Evolutionary conservation across 2,113 vertebrate species (phyloP), one percentile per base, ranked within the genome.

Genomic region (Sminthopsis crassicaudata): DNA sequence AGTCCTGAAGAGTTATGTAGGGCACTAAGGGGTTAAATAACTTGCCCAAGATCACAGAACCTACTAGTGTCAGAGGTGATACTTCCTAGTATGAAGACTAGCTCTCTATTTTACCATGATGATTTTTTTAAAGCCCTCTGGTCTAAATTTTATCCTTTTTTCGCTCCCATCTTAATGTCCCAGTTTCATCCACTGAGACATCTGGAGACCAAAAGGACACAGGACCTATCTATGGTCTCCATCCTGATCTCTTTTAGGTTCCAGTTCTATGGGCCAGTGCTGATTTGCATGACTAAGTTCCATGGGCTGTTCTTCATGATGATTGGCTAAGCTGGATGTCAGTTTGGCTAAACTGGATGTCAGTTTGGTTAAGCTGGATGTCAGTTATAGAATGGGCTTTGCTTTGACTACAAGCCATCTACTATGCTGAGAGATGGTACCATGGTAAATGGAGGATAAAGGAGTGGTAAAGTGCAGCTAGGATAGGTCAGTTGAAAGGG

Each of bases 401-500:
- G 53, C 57, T 48, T 92, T 57, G 54, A 90, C 46, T 10, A 16
- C 11, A 50, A 51, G 93, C 90, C n/a, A 50, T 42, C 46, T 54
- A 1, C 90, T 88, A 51, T 23, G 14, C 25, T 67, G 46, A 10
- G 54, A 89, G 42, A 25, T 51, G 9, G 48, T 30, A 26, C 8
- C 91, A 27, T 89, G 52, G 50, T 95, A 91, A 91, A 0, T 67
- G 25, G 51, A 92, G 36, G 67, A 4, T 88, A 67, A 67, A 67
- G 12, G 30, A 36, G 60, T 16, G 22, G 16, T 84, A 52, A 53
- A 53, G 22, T 60, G 54, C 55, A 90, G 90, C 25, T 51, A 48
- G 24, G 27, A 55, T 90, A 54, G 42, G 36, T 42, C n/a, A 24
- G 46, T n/a, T 84, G 54, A 96, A 96, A 93, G 92, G 91, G 84